phyloP scores from a whole-genome alignment of 2,888 invertebrate species.

The Calliopum simillimum region DNA sequence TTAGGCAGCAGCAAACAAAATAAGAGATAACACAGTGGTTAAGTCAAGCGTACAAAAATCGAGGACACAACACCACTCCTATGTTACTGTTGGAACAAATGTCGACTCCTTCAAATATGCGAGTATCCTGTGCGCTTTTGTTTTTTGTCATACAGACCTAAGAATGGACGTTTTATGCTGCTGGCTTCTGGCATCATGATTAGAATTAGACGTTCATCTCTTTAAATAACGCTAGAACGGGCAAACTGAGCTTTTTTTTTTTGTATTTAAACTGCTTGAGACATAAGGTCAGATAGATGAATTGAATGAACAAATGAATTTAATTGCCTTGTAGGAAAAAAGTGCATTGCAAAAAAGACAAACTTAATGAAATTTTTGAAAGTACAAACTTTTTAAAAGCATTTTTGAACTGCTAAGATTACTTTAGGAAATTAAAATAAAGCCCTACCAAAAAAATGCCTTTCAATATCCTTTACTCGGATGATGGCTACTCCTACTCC shows the following conservation, averaged over 20 bases:
- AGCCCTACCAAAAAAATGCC: no score
- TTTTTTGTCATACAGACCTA: slow-evolving; percentile 9
- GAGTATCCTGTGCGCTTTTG: slow-evolving; percentile 1
- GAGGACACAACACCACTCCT: slow-evolving; percentile 13
- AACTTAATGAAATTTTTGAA: no score
- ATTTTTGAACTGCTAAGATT: no score
- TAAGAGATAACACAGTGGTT: slow-evolving; percentile 55
- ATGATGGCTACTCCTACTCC: no score
- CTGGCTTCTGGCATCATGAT: slow-evolving; percentile 5
- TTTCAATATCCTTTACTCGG: no score
- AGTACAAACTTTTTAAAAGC: no score
- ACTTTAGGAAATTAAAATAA: no score
- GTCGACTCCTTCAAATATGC: background rate
- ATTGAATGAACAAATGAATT: background rate
- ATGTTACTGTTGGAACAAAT: background rate
- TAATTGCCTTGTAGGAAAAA: no score
- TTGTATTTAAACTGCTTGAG: background rate
- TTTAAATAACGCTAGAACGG: slow-evolving; percentile 10
- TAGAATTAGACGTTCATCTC: background rate
- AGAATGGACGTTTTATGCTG: no score
- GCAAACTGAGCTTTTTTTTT: background rate
- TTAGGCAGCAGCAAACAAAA: slow-evolving; percentile 52
- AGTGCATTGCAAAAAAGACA: no score
- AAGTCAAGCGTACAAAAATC: slow-evolving; percentile 38
- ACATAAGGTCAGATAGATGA: slow-evolving; percentile 22